Base-by-base conservation (phyloP, 2,888 invertebrate species). In the Cheilosia variabilis region DNA sequence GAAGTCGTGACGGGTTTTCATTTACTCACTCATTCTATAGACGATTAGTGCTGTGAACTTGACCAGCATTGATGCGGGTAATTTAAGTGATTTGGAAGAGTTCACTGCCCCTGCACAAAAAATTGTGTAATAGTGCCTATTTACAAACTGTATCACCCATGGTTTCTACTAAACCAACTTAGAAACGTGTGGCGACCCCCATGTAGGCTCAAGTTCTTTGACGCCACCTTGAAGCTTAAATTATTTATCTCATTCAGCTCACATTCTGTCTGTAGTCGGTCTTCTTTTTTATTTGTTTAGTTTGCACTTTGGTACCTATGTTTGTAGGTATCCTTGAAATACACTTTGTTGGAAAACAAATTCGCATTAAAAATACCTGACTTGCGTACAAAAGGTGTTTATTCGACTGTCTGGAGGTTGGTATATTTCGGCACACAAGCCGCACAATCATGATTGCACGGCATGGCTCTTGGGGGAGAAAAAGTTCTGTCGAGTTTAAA, bases 31-130 rank as follows among this genome's bases (percentile, higher is more conserved):
- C 37, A 37, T 37, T 10, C 10, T 37, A 47, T 17, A 2, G 7
- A 17, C 7, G 24, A 58, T 62, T 15, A 68, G 24, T 10, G 15
- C 60, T 31, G 24, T 75, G 68, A 75, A 81, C 69, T 81, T 81
- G 75, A 75, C 50, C 69, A 69, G 50, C 52, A 34, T n/a, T 19
- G 63, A 34, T 37, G 34, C 47, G 50, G 47, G 15, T 34, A 22
- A 13, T 50, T 65, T 31, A 24, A 34, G 1, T 9, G 22, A 47
- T 43, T 37, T 37, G 4, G 15, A 24, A 53, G 52, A 76, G 76
- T 63, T 76, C 69, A 65, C 6, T 45, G 62, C 17, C 17, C 53
- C 62, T 27, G 31, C 37, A 19, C 17, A 13, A 62, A 19, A 19
- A 37, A 65, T 47, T 41, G 1, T 17, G 4, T 17, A 10, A 13